Conservation (phyloP, 2,888 invertebrate genomes). For the Drosophila tripunctata region DNA sequence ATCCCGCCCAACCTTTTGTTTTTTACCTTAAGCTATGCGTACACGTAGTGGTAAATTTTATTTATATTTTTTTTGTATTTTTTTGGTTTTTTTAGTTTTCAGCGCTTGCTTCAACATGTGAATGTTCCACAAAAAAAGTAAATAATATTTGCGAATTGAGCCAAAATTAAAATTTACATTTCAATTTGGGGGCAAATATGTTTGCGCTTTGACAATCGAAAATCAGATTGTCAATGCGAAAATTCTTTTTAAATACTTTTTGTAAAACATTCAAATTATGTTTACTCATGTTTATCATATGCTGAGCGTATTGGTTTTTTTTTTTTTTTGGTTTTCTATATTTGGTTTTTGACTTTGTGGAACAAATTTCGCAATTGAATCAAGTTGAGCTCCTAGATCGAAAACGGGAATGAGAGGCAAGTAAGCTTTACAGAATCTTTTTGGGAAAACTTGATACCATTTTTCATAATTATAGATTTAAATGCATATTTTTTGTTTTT, state of each 20-base stretch:
- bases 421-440: slow-evolving; percentile 84
- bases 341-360: slow-evolving; percentile 74
- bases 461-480: slow-evolving; percentile 63
- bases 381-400: slow-evolving; percentile 84
- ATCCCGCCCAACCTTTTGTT: slow-evolving; percentile 16
- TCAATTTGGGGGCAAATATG: slow-evolving; percentile 57
- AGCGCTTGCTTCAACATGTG: slow-evolving; percentile 84
- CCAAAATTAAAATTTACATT: slow-evolving; percentile 67
- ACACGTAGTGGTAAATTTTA: slow-evolving; percentile 51
- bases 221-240: slow-evolving; percentile 61
- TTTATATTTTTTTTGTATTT: slow-evolving; percentile 34
- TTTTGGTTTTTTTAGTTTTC: slow-evolving; percentile 78
- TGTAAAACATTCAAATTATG: slow-evolving; percentile 74
- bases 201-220: slow-evolving; percentile 59
- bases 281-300: slow-evolving; percentile 30
- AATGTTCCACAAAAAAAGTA: slow-evolving; percentile 83
- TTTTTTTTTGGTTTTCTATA: slow-evolving; percentile 11
- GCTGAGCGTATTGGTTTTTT: slow-evolving; percentile 34
- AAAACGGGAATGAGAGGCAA: slow-evolving; percentile 85
- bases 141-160: slow-evolving; percentile 32
- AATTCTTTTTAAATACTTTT: slow-evolving; percentile 56
- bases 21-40: slow-evolving; percentile 45
- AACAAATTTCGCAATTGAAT: slow-evolving; percentile 84
- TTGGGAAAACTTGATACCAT: slow-evolving; percentile 84
- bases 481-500: slow-evolving; percentile 44